phyloP scores from a whole-genome alignment of 2,888 invertebrate genomes.

The Sphaerophoria rueppellii region DNA sequence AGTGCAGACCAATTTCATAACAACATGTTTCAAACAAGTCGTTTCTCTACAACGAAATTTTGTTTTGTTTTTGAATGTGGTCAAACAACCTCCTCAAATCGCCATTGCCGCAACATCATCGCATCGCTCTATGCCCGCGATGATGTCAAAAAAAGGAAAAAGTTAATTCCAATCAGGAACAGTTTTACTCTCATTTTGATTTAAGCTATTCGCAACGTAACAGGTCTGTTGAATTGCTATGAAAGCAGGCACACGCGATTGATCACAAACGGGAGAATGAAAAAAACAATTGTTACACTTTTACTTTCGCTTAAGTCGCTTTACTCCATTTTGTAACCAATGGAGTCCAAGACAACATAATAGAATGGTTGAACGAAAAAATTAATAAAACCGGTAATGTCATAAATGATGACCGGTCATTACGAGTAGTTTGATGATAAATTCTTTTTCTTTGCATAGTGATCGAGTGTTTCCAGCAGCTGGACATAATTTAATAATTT shows the following conservation, averaged over 20 bases:
- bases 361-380: constrained; percentile 18
- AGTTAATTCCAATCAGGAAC: constrained; percentile 58
- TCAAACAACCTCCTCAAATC: constrained; percentile 17
- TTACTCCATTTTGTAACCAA: constrained; percentile 51
- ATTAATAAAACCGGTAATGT: not conserved
- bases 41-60: not conserved
- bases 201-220: constrained; percentile 16
- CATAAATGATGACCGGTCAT: constrained; percentile 18
- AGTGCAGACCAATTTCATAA: constrained; percentile 64
- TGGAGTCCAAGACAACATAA: constrained; percentile 32
- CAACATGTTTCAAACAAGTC: constrained; percentile 58
- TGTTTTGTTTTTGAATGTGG: constrained; percentile 5
- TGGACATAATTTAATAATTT: not conserved
- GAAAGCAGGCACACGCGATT: constrained; percentile 30
- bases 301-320: constrained; percentile 60
- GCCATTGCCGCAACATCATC: no score
- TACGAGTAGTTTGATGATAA: constrained; percentile 26
- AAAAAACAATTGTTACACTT: constrained; percentile 63
- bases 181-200: constrained; percentile 58
- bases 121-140: no score
- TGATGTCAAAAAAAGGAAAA: constrained; percentile 39
- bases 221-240: constrained; percentile 11
- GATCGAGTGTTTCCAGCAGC: not conserved
- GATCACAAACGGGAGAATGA: constrained; percentile 3
- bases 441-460: constrained; percentile 14